Percentiles rank a stretch among this genome's conserved stretches.
These are phyloP conservation scores for Heliconius aoede DNA, from an alignment of 2,888 invertebrate genomes.

Conservation along the genomic window DNA sequence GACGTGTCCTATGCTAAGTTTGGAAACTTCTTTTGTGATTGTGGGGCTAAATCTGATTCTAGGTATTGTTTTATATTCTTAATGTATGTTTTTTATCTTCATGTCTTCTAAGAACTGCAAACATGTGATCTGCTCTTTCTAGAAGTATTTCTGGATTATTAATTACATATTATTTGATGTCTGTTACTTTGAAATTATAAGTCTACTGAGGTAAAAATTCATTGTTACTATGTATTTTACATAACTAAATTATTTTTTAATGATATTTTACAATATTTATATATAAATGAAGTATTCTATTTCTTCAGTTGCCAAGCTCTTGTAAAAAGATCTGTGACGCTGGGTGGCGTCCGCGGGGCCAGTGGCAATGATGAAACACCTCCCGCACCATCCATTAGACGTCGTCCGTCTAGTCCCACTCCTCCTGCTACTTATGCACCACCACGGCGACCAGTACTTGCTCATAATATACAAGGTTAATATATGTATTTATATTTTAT, in stretches of 20 bases:
- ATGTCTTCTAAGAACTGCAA: background rate
- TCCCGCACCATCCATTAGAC: conserved; percentile 75
- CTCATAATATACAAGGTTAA: conserved; percentile 74
- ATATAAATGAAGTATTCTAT: background rate
- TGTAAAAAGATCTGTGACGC: conserved; percentile 73
- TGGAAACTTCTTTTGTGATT: conserved; percentile 99
- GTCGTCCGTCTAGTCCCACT: conserved; percentile 76
- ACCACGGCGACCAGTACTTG: conserved; percentile 67
- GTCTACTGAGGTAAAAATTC: no score
- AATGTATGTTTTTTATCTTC: background rate
- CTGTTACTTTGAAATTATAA: no score
- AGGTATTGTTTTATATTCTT: conserved; percentile 58
- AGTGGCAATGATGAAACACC: conserved; percentile 66
- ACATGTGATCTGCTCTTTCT: background rate
- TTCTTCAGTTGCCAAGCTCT: conserved; percentile 74
- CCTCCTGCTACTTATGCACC: conserved; percentile 58
- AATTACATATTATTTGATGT: background rate
- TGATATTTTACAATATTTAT: background rate
- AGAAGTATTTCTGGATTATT: background rate
- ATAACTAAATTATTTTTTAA: background rate
- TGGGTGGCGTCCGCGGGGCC: conserved; percentile 65
- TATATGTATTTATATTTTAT: background rate
- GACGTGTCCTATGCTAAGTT: conserved; percentile 98
- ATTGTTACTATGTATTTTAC: no score
- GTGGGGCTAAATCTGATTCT: conserved; percentile 96